Base-by-base conservation (phyloP, 1,140 invertebrate genomes). In the Heliothis virescens region DNA sequence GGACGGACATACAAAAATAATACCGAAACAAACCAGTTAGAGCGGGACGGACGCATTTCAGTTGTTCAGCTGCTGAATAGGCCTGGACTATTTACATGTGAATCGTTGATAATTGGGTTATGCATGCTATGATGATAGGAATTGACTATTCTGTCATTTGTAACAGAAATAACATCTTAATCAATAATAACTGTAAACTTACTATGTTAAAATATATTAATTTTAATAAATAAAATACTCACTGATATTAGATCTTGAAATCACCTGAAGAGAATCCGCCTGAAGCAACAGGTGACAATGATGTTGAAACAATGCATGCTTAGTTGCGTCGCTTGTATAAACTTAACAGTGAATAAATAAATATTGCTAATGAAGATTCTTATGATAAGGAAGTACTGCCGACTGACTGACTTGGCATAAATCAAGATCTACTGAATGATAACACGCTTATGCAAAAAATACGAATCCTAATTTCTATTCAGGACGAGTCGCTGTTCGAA, bases 1-100 rank as follows among this genome's bases (percentile, higher is more conserved):
- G 86, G 79, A 86, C 82, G 80, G 77, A 84, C 52, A 85, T 85
- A 87, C 77, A 82, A 75, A 78, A 77, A 79, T 65, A 69, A 82
- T 74, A 55, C 67, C 48, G 57, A 74, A 65, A 83, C 52, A 71
- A 79, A 82, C 79, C 72, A 55, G 80, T 26, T 16, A 80, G 79
- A 87, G 76, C 48, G 71, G 75, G 82, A 85, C 73, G 62, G 55
- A 69, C 67, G 53, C 62, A 79, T 85, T 79, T 71, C 52, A 71
- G 21, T 57, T 75, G 72, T 80, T 80, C 76, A 80, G 76, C 74
- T 63, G 71, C 72, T 65, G 65, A 76, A n/a, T 76, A 73, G 73
- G 75, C 79, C 71, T 80, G 82, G 65, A 79, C 80, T 84, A 82
- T 83, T 83, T 82, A 84, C 78, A 63, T 78, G 59, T 63, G 83